These are phyloP conservation scores for Trichonephila inaurata DNA, from an alignment of 1,140 invertebrate species.

Conservation along the genomic window DNA sequence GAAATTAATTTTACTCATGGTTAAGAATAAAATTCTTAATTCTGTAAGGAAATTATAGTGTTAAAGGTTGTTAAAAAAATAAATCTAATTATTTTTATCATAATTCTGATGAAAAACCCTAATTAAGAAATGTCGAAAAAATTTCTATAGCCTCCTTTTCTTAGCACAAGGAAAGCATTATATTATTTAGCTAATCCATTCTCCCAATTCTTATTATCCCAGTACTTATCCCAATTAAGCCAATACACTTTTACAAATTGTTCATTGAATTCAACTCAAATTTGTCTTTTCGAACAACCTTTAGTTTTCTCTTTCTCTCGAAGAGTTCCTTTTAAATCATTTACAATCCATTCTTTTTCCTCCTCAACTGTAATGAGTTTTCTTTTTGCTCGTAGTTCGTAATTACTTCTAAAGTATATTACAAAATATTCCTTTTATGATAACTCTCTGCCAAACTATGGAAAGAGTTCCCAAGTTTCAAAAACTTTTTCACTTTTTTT, in stretches of 20 bases:
- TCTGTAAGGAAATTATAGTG: background rate
- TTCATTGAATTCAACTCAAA: constrained; percentile 41
- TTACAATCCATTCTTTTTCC: constrained; percentile 32
- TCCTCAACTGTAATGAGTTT: constrained; percentile 50
- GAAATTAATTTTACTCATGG: background rate
- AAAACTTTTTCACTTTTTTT: background rate
- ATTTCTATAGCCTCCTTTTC: background rate
- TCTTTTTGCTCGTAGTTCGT: constrained; percentile 9
- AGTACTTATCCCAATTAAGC: constrained; percentile 42
- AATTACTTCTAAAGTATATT: constrained; percentile 48
- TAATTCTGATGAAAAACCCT: background rate
- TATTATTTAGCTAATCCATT: constrained; percentile 12
- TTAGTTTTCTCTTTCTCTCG: background rate
- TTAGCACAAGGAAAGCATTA: background rate
- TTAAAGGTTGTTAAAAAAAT: background rate
- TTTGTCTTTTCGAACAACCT: constrained; percentile 7
- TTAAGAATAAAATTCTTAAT: background rate
- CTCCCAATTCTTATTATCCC: background rate
- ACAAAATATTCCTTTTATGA: constrained; percentile 35
- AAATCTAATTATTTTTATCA: background rate
- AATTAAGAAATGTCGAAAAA: background rate
- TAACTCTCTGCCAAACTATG: background rate
- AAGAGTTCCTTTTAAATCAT: constrained; percentile 13
- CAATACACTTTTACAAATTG: constrained; percentile 29
- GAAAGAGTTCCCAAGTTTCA: background rate